A percentile compares a stretch with the other conserved stretches of the same genome.
These are phyloP conservation scores for Eilema depressum DNA, from an alignment of 2,888 invertebrate genomes.

Conservation along the genomic window DNA sequence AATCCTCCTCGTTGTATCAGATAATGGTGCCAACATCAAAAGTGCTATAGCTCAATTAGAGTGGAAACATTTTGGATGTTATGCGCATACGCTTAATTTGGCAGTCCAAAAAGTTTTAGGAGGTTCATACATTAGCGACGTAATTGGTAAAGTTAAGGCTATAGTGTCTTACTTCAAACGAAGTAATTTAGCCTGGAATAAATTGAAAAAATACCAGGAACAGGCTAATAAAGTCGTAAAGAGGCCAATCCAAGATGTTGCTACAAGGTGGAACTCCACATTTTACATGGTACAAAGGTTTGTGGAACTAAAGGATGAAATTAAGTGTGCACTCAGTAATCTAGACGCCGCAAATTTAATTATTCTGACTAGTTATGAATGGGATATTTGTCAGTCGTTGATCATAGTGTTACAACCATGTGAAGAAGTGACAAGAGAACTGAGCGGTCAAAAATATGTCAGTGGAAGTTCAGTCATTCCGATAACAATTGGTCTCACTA, in stretches of 20 bases:
- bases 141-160: slow-evolving; percentile 31
- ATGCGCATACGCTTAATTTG: slow-evolving; percentile 38
- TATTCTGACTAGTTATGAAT: slow-evolving; percentile 14
- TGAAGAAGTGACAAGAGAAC: slow-evolving; percentile 9
- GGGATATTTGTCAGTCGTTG: slow-evolving; percentile 20
- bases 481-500: neutral
- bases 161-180: slow-evolving; percentile 42
- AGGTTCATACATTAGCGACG: neutral
- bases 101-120: slow-evolving; percentile 11
- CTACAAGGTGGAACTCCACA: slow-evolving; percentile 44
- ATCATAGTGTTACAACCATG: slow-evolving; percentile 12
- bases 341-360: too few species aligned
- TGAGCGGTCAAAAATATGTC: neutral
- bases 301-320: too few species aligned
- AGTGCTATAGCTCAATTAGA: slow-evolving; percentile 8
- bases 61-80: slow-evolving; percentile 47
- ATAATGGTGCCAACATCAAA: slow-evolving; percentile 31
- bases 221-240: slow-evolving; percentile 33
- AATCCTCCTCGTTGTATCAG: slow-evolving; percentile 22
- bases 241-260: slow-evolving; percentile 37
- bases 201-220: slow-evolving; percentile 34
- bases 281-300: slow-evolving; percentile 24
- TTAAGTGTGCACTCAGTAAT: too few species aligned
- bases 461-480: neutral
- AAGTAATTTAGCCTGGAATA: slow-evolving; percentile 37